These are phyloP conservation scores for Drosophila mercatorum DNA, from an alignment of 2,888 invertebrate genomes.

Conservation along the genomic window DNA sequence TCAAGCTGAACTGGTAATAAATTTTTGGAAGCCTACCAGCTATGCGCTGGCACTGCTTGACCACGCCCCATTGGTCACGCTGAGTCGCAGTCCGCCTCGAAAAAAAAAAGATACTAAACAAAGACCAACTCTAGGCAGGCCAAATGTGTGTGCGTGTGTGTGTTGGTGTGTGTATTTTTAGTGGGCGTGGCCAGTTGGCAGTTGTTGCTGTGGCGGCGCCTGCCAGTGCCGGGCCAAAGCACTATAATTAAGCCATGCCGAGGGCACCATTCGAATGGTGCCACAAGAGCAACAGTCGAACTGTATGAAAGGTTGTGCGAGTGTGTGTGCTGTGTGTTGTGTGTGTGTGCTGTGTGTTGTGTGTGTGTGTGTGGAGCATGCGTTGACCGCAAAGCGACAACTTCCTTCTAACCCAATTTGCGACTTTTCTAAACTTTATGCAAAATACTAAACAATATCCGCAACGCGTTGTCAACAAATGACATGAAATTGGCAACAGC, in stretches of 20 bases:
- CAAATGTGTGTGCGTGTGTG: conserved; percentile 3
- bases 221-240: conserved; percentile 76
- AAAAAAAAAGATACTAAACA: conserved; percentile 23
- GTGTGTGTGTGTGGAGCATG: neutral
- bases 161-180: conserved; percentile 28
- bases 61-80: conserved; percentile 48
- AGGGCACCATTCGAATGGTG: conserved; percentile 73
- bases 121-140: conserved; percentile 54
- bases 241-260: conserved; percentile 84
- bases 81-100: conserved; percentile 27
- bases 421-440: conserved; percentile 56
- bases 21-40: conserved; percentile 28
- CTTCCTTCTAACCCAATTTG: conserved; percentile 74
- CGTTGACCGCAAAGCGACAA: conserved; percentile 53
- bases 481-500: conserved; percentile 75
- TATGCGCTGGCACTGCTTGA: conserved; percentile 17
- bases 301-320: conserved; percentile 6
- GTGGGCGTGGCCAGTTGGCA: conserved; percentile 71
- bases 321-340: neutral
- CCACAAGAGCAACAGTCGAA: conserved; percentile 47
- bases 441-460: conserved; percentile 78
- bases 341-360: conserved; percentile 10
- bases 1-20: conserved; percentile 35
- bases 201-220: conserved; percentile 64
- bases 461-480: conserved; percentile 77